Conservation (phyloP, 2,113 vertebrate species). For the Geothlypis trichas region DNA sequence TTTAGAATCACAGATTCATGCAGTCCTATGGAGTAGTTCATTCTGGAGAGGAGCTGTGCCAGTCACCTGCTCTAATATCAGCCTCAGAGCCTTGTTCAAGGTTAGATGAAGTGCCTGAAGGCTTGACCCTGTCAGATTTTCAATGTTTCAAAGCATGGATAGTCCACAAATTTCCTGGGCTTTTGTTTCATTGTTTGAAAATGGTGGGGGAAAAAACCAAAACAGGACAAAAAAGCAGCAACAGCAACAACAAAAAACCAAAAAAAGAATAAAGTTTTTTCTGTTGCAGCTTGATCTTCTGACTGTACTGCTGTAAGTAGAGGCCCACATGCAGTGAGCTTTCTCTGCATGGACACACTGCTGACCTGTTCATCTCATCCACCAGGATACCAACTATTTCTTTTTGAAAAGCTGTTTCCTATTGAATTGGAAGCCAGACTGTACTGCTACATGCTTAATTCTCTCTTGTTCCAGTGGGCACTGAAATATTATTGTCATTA, state of each 20-base stretch:
- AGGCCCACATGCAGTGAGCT: not conserved
- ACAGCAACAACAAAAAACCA: not conserved
- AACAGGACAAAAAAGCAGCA: not conserved
- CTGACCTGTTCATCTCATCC: not conserved
- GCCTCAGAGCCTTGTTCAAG: not conserved
- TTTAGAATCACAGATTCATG: not conserved
- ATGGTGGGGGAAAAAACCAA: not conserved
- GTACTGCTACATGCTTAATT: not conserved
- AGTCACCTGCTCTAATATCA: not conserved
- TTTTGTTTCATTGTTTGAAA: not conserved
- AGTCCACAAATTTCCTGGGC: not conserved
- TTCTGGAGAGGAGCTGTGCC: not conserved
- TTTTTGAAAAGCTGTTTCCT: not conserved
- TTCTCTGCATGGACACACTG: not conserved
- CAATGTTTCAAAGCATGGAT: not conserved
- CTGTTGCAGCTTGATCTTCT: not conserved
- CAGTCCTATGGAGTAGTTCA: not conserved
- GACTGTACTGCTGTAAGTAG: not conserved
- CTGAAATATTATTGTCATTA: not conserved
- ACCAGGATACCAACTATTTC: not conserved
- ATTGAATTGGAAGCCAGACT: not conserved
- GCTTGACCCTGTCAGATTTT: not conserved
- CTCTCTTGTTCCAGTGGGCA: not conserved
- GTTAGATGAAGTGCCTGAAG: not conserved
- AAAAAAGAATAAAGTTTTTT: not conserved